A percentile compares a stretch with the other conserved stretches of the same genome.
Evolutionary conservation across 2,888 invertebrate genomes (phyloP).

Genomic region (Callimorpha dominula): DNA sequence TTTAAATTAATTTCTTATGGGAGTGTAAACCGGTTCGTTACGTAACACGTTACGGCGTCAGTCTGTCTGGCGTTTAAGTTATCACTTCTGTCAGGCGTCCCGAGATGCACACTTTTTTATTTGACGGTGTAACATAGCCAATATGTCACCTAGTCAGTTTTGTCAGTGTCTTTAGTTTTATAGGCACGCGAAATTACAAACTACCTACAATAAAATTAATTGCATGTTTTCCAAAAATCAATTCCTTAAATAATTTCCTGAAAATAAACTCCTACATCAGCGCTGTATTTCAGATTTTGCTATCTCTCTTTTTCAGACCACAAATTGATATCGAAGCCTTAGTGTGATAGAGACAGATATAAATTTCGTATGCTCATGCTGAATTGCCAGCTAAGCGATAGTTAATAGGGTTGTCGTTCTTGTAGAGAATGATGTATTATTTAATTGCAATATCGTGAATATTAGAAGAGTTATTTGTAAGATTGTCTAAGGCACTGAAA

Average conservation of each 20-base stretch:
- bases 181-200: background rate
- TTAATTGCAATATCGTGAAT: background rate
- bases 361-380: constrained; percentile 63
- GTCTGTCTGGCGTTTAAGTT: no score
- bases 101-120: no score
- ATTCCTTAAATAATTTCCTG: constrained; percentile 30
- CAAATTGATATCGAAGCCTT: constrained; percentile 65
- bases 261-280: constrained; percentile 41
- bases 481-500: background rate
- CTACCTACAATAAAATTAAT: background rate
- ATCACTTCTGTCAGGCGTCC: no score
- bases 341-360: constrained; percentile 71
- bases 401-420: constrained; percentile 62
- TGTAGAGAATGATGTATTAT: background rate
- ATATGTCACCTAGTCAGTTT: background rate
- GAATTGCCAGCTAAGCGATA: constrained; percentile 60
- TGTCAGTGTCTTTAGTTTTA: no score
- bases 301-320: constrained; percentile 62
- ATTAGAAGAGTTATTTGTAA: background rate
- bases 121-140: background rate
- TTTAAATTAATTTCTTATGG: no score
- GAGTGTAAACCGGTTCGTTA: no score
- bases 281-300: constrained; percentile 52
- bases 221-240: constrained; percentile 32
- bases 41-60: no score